phyloP scores from a whole-genome alignment of 2,888 invertebrate genomes.

The Melieria crassipennis region DNA sequence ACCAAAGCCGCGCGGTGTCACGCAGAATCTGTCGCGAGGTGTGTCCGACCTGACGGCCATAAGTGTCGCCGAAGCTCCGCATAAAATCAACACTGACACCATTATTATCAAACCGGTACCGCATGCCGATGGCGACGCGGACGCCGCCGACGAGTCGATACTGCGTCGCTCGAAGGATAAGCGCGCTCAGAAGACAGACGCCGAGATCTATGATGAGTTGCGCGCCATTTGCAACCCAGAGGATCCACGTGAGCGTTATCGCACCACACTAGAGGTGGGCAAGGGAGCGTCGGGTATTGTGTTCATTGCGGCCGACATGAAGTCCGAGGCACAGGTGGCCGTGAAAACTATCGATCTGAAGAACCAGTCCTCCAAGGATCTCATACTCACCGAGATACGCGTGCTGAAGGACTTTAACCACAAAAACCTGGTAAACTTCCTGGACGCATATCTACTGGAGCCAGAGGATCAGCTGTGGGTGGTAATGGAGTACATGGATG shows the following conservation, averaged over 20 bases:
- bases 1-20: constrained; percentile 66
- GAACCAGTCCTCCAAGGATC: constrained; percentile 94
- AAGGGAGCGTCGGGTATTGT: constrained; percentile 94
- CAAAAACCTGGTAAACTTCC: constrained; percentile 93
- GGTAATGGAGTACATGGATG: constrained; percentile 94
- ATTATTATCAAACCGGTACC: constrained; percentile 60
- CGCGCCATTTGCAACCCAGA: constrained; percentile 82
- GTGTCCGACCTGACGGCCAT: constrained; percentile 64
- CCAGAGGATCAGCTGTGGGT: constrained; percentile 95
- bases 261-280: constrained; percentile 85
- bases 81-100: constrained; percentile 59
- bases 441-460: constrained; percentile 90
- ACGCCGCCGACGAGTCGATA: constrained; percentile 64
- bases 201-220: constrained; percentile 77
- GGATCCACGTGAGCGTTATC: constrained; percentile 84
- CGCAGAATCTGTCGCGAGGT: constrained; percentile 63
- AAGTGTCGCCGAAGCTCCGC: constrained; percentile 43
- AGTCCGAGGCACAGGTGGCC: constrained; percentile 82
- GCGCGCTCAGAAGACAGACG: constrained; percentile 62
- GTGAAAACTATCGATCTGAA: constrained; percentile 96
- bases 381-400: constrained; percentile 94
- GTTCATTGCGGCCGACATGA: constrained; percentile 85
- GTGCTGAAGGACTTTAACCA: constrained; percentile 92
- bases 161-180: constrained; percentile 64
- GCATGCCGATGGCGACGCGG: constrained; percentile 61